phyloP scores from a whole-genome alignment of 1,140 invertebrate genomes.

The Trichoplusia ni region DNA sequence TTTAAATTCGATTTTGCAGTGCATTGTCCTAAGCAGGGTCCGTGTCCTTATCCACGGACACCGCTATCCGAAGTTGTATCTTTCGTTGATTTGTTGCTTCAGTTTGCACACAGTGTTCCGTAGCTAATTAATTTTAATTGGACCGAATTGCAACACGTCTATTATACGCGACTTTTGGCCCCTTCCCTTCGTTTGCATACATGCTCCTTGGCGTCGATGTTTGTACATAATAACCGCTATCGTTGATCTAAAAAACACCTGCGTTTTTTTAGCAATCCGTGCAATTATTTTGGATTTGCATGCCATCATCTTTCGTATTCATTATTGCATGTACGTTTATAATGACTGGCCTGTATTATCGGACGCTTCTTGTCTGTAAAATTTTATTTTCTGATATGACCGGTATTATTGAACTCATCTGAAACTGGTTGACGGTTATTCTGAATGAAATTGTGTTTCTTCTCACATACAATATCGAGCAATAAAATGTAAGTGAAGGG shows the following conservation, averaged over 20 bases:
- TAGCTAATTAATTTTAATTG: constrained; percentile 81
- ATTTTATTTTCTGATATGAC: constrained; percentile 1
- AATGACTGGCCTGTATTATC: too few species aligned
- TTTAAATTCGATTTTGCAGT: constrained; percentile 56
- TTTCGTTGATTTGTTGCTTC: constrained; percentile 77
- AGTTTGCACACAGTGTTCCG: constrained; percentile 69
- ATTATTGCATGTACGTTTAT: not conserved
- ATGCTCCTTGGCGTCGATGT: constrained; percentile 5
- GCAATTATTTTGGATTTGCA: not conserved
- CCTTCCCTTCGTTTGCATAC: constrained; percentile 45
- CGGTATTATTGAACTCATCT: constrained; percentile 17
- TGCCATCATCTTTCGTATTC: not conserved
- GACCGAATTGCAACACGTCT: constrained; percentile 71
- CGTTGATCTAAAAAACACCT: constrained; percentile 21
- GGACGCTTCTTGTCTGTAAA: too few species aligned
- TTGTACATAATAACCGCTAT: constrained; percentile 3
- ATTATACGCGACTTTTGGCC: constrained; percentile 71
- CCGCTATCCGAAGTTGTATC: constrained; percentile 70
- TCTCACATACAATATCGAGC: not conserved
- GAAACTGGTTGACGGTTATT: too few species aligned
- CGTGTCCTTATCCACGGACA: constrained; percentile 64
- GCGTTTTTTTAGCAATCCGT: not conserved
- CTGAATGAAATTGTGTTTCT: too few species aligned
- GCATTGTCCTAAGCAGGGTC: constrained; percentile 31
- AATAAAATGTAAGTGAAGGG: not conserved